Evolutionary conservation across 2,113 vertebrate species (phyloP), one percentile per base, ranked within the genome.

Genomic region (Rhinolophus sinicus): DNA sequence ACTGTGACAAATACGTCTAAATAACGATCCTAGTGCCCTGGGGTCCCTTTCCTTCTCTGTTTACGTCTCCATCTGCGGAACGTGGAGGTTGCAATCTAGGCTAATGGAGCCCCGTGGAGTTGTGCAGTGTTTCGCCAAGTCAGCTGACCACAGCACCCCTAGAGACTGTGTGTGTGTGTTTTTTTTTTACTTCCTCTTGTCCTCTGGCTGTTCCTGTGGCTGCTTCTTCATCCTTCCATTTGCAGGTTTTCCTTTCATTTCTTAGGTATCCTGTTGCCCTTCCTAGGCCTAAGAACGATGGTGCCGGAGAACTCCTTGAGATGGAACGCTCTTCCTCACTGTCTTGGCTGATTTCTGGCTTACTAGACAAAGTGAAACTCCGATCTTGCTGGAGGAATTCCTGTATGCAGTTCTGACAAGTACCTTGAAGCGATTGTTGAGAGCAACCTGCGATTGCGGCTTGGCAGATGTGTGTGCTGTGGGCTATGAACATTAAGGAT

Each of bases 301-400:
- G 44, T 95, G 84, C 87, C 97, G 96, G 95, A 96, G 96, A 97
- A 97, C 94, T 97, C 96, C 54, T 82, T 90, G 93, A 91, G 98
- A 97, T 93, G 81, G 90, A 90, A 82, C 89, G 93, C 96, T 96
- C 84, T 94, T 97, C 93, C 35, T 97, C 10, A 26, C 90, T 89
- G 85, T 96, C 97, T 94, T 97, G 96, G 95, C 87, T 90, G 95
- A 94, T 89, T 98, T 98, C 96, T 15, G 92, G 96, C 97, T 93
- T 93, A 97, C 91, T 92, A 96, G 97, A 95, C 93, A 93, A 96
- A 98, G 97, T 89, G 72, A 97, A 98, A 94, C 80, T 73, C 83
- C 8, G 1, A 35, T 94, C 96, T 97, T 94, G 93, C 90, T 80
- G 97, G 98, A 98, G 95, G 85, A 89, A 65, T 97, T 94, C 95